These are phyloP conservation scores for Rhagonycha fulva DNA, from an alignment of 2,888 invertebrate species.

Conservation along the genomic window DNA sequence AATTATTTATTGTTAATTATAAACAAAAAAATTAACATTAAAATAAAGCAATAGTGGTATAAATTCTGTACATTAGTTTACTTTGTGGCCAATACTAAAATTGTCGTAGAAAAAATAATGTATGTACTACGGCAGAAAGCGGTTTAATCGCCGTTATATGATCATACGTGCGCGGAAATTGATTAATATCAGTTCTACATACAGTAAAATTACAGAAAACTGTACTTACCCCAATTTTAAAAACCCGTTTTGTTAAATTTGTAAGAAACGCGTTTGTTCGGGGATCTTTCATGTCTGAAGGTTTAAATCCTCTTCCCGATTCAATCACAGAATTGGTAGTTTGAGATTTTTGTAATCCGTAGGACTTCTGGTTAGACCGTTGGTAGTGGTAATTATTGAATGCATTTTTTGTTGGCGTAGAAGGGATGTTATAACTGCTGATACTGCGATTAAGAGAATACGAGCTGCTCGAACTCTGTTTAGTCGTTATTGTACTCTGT, in stretches of 20 bases:
- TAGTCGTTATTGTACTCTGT: constrained; percentile 11
- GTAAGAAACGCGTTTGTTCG: constrained; percentile 79
- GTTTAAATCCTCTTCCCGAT: constrained; percentile 78
- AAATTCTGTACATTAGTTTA: no score
- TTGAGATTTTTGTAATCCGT: constrained; percentile 45
- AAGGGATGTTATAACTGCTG: constrained; percentile 36
- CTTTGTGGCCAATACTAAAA: no score
- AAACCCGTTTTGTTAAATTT: constrained; percentile 79
- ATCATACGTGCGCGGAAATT: no score
- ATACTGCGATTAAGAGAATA: constrained; percentile 35
- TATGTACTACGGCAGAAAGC: no score
- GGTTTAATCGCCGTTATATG: no score
- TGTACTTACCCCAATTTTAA: constrained; percentile 79
- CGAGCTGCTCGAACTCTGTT: background rate
- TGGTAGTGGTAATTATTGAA: constrained; percentile 13
- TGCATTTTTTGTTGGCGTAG: constrained; percentile 35
- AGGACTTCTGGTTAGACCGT: constrained; percentile 4
- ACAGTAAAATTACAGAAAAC: background rate
- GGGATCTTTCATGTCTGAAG: constrained; percentile 84
- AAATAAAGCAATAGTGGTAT: no score
- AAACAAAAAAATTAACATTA: no score
- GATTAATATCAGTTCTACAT: no score
- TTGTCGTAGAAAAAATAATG: no score
- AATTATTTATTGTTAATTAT: no score
- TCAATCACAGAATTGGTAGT: constrained; percentile 64